These are phyloP conservation scores for Busseola fusca DNA, from an alignment of 2,888 invertebrate species.

Conservation along the genomic window DNA sequence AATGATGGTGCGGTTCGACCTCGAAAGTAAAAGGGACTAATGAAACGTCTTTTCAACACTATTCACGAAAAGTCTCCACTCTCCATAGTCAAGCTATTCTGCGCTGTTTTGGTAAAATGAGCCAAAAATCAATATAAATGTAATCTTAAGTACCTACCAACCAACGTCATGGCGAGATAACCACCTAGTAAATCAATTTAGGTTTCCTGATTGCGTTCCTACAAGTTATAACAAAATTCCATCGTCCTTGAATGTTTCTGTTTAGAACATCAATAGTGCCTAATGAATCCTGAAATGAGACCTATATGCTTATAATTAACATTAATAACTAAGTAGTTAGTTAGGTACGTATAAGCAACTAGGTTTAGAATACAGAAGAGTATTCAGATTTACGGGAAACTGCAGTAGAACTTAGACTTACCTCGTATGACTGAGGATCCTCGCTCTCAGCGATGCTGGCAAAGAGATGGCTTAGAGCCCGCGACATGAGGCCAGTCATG, in stretches of 20 bases:
- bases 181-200: neutral
- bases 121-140: neutral
- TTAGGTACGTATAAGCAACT: neutral
- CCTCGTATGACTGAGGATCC: conserved; percentile 90
- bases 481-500: conserved; percentile 97
- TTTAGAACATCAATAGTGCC: neutral
- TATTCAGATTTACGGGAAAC: neutral
- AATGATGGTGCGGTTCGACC: conserved; percentile 59
- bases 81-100: neutral
- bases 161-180: conserved; percentile 16
- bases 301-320: neutral
- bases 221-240: conserved; percentile 8
- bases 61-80: conserved; percentile 1
- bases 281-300: neutral
- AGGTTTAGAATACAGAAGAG: neutral
- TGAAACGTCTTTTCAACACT: conserved; percentile 47
- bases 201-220: conserved; percentile 3
- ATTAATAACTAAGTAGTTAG: neutral
- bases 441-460: conserved; percentile 90
- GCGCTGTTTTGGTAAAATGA: conserved; percentile 9
- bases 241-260: conserved; percentile 13
- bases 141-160: conserved; percentile 13
- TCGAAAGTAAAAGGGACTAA: conserved; percentile 63
- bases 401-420: conserved; percentile 69
- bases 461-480: conserved; percentile 95